These are phyloP conservation scores for Fabriciana adippe DNA, from an alignment of 2,888 invertebrate species.

Conservation along the genomic window DNA sequence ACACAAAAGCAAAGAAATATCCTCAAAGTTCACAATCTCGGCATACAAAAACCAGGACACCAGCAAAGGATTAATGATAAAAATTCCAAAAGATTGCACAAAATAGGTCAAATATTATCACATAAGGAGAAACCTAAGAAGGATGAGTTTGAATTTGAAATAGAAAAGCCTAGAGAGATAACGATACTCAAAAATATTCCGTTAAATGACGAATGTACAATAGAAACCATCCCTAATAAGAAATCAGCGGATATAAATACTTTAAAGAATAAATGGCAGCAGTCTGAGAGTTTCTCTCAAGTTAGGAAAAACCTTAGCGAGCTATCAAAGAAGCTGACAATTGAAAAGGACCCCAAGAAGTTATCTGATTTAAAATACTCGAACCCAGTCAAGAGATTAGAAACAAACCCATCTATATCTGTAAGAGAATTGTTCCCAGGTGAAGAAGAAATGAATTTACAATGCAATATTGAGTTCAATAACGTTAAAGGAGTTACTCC, in stretches of 20 bases:
- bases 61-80: slow-evolving; percentile 71
- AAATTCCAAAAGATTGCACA: slow-evolving; percentile 72
- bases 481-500: slow-evolving; percentile 88
- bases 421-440: slow-evolving; percentile 91
- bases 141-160: slow-evolving; percentile 56
- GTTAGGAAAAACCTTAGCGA: slow-evolving; percentile 78
- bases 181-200: slow-evolving; percentile 68
- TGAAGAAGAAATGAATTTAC: slow-evolving; percentile 90
- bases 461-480: slow-evolving; percentile 88
- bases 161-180: slow-evolving; percentile 56
- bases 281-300: slow-evolving; percentile 77
- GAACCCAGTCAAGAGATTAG: slow-evolving; percentile 85
- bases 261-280: slow-evolving; percentile 79
- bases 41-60: slow-evolving; percentile 65
- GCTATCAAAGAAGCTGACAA: slow-evolving; percentile 67
- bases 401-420: slow-evolving; percentile 91
- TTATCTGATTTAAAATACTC: slow-evolving; percentile 70
- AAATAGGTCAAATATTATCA: slow-evolving; percentile 67
- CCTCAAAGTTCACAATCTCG: slow-evolving; percentile 63
- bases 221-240: slow-evolving; percentile 80
- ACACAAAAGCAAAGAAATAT: slow-evolving; percentile 69
- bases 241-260: slow-evolving; percentile 73
- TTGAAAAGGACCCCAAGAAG: slow-evolving; percentile 71
- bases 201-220: slow-evolving; percentile 83
- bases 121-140: slow-evolving; percentile 59